These are phyloP conservation scores for Steatocranus sp. DNA, from an alignment of 2,797 vertebrate species.

Conservation along the genomic window DNA sequence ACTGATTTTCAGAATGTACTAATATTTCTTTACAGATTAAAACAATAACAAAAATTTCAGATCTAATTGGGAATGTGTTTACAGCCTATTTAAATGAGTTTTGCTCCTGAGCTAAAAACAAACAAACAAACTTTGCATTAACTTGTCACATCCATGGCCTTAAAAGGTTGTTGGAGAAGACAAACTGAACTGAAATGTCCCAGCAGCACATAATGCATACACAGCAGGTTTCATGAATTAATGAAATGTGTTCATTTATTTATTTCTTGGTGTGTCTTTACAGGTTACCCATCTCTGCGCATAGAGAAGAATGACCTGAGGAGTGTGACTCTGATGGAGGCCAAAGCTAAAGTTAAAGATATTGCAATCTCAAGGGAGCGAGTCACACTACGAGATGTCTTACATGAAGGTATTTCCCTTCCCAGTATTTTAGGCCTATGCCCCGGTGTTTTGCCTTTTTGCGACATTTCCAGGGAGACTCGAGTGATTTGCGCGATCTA, in stretches of 20 bases:
- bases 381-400: conserved; percentile 91
- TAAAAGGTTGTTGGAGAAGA: not conserved
- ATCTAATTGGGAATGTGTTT: not conserved
- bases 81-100: not conserved
- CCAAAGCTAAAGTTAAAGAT: conserved; percentile 97
- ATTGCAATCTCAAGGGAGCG: conserved; percentile 96
- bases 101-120: not conserved
- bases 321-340: conserved; percentile 94
- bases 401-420: conserved; percentile 89
- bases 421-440: not conserved
- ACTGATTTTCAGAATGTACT: not conserved
- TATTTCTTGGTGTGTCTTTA: conserved; percentile 41
- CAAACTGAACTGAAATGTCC: not conserved
- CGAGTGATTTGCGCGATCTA: not conserved
- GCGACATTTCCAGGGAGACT: not conserved
- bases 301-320: conserved; percentile 99
- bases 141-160: not conserved
- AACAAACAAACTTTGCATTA: not conserved
- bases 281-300: conserved; percentile 93
- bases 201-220: not conserved
- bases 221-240: not conserved
- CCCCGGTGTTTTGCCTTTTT: not conserved
- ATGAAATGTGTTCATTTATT: not conserved
- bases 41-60: not conserved
- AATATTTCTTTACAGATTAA: not conserved